Base-by-base conservation (phyloP, 2,888 invertebrate species). In the Agrotis puta region DNA sequence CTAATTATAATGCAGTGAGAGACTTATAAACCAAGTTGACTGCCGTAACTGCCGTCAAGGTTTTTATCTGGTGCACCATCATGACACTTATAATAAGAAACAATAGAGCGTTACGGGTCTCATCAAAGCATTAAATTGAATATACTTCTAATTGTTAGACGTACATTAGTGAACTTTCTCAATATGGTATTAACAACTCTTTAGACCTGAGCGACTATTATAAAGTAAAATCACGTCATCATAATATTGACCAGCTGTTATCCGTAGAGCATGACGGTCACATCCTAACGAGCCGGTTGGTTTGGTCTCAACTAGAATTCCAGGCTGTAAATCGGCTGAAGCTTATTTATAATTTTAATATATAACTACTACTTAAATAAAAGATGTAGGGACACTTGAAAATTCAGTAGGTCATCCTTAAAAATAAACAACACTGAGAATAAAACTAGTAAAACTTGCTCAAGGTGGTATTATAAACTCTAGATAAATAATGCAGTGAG, bases 401-500 rank as follows among this genome's bases (percentile, higher is more conserved):
- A 13, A 27, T 11, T 54, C n/a, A n/a, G 27, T n/a, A 53, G 53
- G 24, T 24, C 20, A 50, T 20, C 14, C 18, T 53, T 53, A 18
- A n/a, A 54, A 54, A n/a, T 6, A n/a, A n/a, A 33, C 27, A 27
- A 11, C n/a, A 56, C 2, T 13, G 13, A 56, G 33, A 33, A 33
- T 33, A 13, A 33, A n/a, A n/a, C n/a, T 11, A 18, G 11, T 9
- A 0, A 48, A 48, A n/a, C n/a, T 48, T 9, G n/a, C n/a, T 16
- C n/a, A 48, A 2, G 11, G 53, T 11, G 43, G 69, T 73, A 54
- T 53, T 24, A 68, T 43, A 27, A 27, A 22, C 84, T 82, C 83
- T 77, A 78, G 66, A 75, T 39, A 47, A 16, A 70, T 81, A n/a
- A n/a, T 56, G 1, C 61, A 58, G 27, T 61, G 20, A 81, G 58